Evolutionary conservation across 2,888 invertebrate genomes (phyloP).

Genomic region (Caenorhabditis doughertyi): DNA sequence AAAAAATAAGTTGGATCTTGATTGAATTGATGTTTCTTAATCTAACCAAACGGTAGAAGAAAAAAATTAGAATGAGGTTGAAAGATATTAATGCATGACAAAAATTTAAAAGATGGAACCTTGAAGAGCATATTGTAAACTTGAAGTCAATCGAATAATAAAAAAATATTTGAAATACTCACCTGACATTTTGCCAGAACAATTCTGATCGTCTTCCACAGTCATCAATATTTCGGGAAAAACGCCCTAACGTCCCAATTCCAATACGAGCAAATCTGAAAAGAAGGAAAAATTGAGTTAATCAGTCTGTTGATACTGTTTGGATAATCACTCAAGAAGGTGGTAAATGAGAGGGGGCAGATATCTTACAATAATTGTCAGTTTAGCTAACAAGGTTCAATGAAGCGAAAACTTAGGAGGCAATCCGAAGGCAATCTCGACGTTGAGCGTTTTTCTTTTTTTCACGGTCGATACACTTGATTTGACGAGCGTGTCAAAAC

Average conservation of each 20-base stretch:
- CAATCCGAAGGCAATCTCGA: slow-evolving; percentile 64
- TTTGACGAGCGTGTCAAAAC: slow-evolving; percentile 60
- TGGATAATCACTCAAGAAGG: slow-evolving; percentile 37
- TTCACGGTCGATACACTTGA: slow-evolving; percentile 60
- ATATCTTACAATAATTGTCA: slow-evolving; percentile 64
- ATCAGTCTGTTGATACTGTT: not conserved
- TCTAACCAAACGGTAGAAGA: no score
- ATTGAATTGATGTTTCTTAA: no score
- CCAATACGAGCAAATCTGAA: slow-evolving; percentile 63
- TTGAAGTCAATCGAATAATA: not conserved
- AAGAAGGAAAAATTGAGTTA: slow-evolving; percentile 5
- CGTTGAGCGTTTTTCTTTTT: slow-evolving; percentile 49
- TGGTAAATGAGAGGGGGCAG: slow-evolving; percentile 17
- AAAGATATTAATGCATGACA: no score
- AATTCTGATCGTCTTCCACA: slow-evolving; percentile 65
- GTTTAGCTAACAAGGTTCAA: slow-evolving; percentile 63
- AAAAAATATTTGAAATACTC: slow-evolving; percentile 11
- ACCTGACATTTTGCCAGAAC: slow-evolving; percentile 67
- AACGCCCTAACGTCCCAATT: slow-evolving; percentile 60
- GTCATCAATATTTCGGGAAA: slow-evolving; percentile 61
- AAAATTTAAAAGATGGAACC: no score
- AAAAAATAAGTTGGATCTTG: no score
- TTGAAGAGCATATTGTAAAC: no score
- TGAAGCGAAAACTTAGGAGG: slow-evolving; percentile 61
- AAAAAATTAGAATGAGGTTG: no score